A percentile compares a stretch with the other conserved stretches of the same genome.
Evolutionary conservation across 2,113 vertebrate species (phyloP).

Genomic region (chimpanzee (Pan troglodytes)): DNA sequence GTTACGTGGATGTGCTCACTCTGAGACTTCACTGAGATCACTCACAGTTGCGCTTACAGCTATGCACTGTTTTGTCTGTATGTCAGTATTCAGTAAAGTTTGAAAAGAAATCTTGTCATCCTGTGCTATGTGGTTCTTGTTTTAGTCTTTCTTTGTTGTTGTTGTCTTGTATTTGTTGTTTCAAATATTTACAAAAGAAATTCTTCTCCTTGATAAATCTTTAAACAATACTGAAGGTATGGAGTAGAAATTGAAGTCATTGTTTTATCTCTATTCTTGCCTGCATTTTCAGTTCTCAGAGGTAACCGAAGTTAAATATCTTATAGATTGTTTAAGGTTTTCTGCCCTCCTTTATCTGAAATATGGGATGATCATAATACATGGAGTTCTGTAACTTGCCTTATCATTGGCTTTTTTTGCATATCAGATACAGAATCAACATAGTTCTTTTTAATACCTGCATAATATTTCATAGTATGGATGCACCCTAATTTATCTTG

Average conservation of each 20-base stretch:
- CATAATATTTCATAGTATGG: background rate
- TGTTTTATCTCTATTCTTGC: background rate
- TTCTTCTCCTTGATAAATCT: background rate
- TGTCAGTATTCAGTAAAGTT: fast-evolving
- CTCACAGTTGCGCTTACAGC: no score
- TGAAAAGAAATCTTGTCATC: background rate
- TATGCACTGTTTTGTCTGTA: background rate
- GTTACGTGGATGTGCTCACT: fast-evolving
- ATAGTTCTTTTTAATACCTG: background rate
- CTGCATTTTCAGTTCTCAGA: constrained; percentile 9
- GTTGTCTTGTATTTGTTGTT: background rate
- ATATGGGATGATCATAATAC: no score
- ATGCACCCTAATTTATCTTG: background rate
- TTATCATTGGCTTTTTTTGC: background rate
- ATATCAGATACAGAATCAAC: background rate
- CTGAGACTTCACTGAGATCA: background rate
- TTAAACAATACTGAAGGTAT: background rate
- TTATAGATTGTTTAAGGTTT: background rate
- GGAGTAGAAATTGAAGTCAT: background rate
- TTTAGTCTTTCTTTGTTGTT: background rate
- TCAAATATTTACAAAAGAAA: constrained; percentile 2
- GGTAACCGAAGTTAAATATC: background rate
- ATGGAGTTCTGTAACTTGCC: background rate
- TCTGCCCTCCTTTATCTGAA: no score
- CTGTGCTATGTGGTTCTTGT: fast-evolving